Conservation (phyloP, 1,140 invertebrate genomes). For the Drosophila simulans region DNA sequence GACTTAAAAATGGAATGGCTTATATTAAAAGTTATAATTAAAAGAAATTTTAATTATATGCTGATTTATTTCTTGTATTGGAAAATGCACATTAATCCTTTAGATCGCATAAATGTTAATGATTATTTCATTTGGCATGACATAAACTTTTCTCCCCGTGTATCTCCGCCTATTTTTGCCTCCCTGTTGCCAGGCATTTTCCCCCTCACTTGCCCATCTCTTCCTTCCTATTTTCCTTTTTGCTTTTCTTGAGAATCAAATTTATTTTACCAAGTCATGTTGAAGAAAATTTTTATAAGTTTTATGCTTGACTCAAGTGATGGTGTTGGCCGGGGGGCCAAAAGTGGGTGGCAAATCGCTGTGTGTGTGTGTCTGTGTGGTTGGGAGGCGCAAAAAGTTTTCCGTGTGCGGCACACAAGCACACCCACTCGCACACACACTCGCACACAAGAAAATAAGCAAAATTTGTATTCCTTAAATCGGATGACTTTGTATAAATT, state of each 20-base stretch:
- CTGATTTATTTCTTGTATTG: too few relatives aligned
- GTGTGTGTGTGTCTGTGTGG: slow-evolving; percentile 21
- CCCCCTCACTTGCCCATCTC: slow-evolving; percentile 40
- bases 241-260: slow-evolving; percentile 84
- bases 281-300: slow-evolving; percentile 85
- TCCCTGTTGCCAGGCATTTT: slow-evolving; percentile 36
- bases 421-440: slow-evolving; percentile 22
- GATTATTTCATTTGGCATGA: too few relatives aligned
- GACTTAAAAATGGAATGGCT: too few relatives aligned
- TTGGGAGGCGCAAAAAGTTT: slow-evolving; percentile 45
- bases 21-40: too few relatives aligned
- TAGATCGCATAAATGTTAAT: too few relatives aligned
- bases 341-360: slow-evolving; percentile 31
- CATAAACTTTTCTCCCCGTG: slow-evolving; percentile 33
- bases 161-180: slow-evolving; percentile 3
- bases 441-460: slow-evolving; percentile 67
- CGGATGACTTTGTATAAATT: slow-evolving; percentile 85
- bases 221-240: slow-evolving; percentile 50
- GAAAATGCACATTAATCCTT: too few relatives aligned
- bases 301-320: slow-evolving; percentile 82
- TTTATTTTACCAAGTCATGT: slow-evolving; percentile 84
- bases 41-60: too few relatives aligned
- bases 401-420: slow-evolving; percentile 52
- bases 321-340: slow-evolving; percentile 26
- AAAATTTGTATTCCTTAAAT: slow-evolving; percentile 85